A percentile compares a stretch with the other conserved stretches of the same genome.
phyloP scores from a whole-genome alignment of 1,140 invertebrate species.

The Maconellicoccus hirsutus region DNA sequence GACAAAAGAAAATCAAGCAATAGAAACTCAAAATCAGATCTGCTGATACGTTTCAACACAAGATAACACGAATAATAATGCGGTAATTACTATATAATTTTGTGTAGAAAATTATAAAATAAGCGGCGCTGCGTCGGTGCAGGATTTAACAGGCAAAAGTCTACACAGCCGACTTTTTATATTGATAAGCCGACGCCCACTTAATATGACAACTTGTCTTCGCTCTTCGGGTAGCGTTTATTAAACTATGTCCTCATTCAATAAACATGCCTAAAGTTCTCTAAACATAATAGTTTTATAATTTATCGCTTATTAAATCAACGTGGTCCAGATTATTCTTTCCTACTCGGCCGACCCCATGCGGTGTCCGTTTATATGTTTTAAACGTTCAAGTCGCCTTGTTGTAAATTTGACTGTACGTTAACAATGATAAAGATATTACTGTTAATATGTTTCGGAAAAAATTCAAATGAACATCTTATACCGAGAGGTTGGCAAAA shows the following conservation, averaged over 20 bases:
- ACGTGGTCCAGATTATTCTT: neutral
- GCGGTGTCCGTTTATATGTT: neutral
- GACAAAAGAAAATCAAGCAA: too few relatives aligned
- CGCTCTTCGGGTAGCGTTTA: slow-evolving; percentile 2
- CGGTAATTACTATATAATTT: too few relatives aligned
- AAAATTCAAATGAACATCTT: neutral
- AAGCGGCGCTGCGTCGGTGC: neutral
- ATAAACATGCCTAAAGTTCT: slow-evolving; percentile 4
- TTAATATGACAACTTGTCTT: slow-evolving; percentile 3
- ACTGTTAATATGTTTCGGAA: neutral
- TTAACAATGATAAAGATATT: neutral
- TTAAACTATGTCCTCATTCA: slow-evolving; percentile 2
- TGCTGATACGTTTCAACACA: too few relatives aligned
- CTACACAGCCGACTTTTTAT: neutral
- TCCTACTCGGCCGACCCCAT: neutral
- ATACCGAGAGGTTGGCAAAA: neutral
- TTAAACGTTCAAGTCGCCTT: neutral
- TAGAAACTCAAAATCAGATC: too few relatives aligned
- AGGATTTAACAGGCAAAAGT: neutral
- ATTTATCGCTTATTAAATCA: slow-evolving; percentile 5
- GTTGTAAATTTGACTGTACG: neutral
- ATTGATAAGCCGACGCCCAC: slow-evolving; percentile 7
- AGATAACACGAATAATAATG: too few relatives aligned
- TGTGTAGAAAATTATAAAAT: neutral
- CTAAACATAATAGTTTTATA: slow-evolving; percentile 10